Evolutionary conservation across 2,797 vertebrate genomes (phyloP).

Genomic region (Macroramphosus scolopax): DNA sequence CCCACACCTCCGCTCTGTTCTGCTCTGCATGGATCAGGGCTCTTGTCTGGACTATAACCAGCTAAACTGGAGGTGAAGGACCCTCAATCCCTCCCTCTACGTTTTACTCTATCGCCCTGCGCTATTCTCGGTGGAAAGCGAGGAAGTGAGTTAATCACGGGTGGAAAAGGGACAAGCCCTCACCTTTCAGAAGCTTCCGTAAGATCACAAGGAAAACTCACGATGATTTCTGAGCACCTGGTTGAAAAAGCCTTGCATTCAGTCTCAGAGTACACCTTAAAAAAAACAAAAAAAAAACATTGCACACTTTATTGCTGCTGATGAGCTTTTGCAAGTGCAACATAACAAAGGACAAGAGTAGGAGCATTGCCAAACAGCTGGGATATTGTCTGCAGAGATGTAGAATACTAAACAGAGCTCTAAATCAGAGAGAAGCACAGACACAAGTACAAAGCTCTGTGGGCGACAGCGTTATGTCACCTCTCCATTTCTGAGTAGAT

Average conservation of each 20-base stretch:
- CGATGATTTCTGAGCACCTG: constrained; percentile 9
- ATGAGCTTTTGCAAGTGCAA: constrained; percentile 42
- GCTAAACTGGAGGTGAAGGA: constrained; percentile 59
- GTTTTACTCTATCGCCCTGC: constrained; percentile 17
- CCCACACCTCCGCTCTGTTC: constrained; percentile 51
- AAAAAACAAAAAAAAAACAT: too few species aligned
- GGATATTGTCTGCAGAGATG: constrained; percentile 44
- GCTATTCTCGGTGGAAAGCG: constrained; percentile 12
- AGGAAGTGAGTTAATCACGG: constrained; percentile 35
- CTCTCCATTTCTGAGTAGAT: background rate
- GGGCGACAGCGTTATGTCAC: constrained; percentile 10
- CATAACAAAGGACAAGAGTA: constrained; percentile 31
- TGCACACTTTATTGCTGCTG: constrained; percentile 32
- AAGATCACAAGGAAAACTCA: constrained; percentile 20
- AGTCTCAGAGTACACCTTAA: background rate
- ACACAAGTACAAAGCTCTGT: constrained; percentile 29
- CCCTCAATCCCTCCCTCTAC: constrained; percentile 44
- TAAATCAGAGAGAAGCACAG: constrained; percentile 31
- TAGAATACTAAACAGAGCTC: constrained; percentile 35
- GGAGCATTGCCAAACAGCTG: constrained; percentile 52
- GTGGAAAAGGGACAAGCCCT: constrained; percentile 1
- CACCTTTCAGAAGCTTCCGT: constrained; percentile 18
- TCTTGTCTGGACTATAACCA: constrained; percentile 55
- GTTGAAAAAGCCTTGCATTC: background rate
- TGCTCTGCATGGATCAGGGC: constrained; percentile 39